A percentile compares a stretch with the other conserved stretches of the same genome.
phyloP scores from a whole-genome alignment of 2,113 vertebrate species.

The Solenodon paradoxus region DNA sequence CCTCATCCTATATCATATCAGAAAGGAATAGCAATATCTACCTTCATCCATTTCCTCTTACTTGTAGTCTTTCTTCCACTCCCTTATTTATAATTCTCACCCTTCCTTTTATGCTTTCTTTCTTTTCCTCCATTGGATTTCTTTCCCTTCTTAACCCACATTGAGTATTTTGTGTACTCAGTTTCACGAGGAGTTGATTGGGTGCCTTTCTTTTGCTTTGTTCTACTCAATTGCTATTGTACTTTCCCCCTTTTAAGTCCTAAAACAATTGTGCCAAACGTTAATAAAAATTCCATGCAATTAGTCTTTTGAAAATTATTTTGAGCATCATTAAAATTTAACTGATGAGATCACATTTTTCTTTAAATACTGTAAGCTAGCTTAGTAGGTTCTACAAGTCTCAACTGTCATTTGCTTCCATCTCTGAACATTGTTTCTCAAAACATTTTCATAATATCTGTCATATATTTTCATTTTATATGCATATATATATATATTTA shows the following conservation, averaged over 20 bases:
- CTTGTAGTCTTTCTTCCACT: background rate
- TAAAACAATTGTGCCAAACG: constrained; percentile 22
- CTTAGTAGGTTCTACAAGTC: constrained; percentile 11
- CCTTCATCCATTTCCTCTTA: fast-evolving
- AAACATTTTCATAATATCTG: background rate
- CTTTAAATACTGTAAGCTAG: constrained; percentile 12
- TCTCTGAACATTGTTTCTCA: background rate
- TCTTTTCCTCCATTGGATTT: background rate
- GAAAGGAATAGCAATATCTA: background rate
- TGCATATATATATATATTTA: too few relatives aligned
- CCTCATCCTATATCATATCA: background rate
- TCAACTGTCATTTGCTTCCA: constrained; percentile 16
- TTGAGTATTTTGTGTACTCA: too few relatives aligned
- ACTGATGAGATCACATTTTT: constrained; percentile 44
- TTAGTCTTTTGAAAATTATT: constrained; percentile 39
- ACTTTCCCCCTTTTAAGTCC: background rate
- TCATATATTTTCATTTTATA: background rate
- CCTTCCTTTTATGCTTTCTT: background rate
- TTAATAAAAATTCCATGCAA: constrained; percentile 5
- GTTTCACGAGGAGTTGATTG: background rate
- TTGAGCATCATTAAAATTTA: constrained; percentile 55
- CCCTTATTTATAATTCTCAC: background rate
- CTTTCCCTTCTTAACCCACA: background rate
- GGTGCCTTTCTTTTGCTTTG: background rate
- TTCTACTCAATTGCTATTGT: background rate